phyloP scores from a whole-genome alignment of 2,797 vertebrate species.

The Danio albolineatus region DNA sequence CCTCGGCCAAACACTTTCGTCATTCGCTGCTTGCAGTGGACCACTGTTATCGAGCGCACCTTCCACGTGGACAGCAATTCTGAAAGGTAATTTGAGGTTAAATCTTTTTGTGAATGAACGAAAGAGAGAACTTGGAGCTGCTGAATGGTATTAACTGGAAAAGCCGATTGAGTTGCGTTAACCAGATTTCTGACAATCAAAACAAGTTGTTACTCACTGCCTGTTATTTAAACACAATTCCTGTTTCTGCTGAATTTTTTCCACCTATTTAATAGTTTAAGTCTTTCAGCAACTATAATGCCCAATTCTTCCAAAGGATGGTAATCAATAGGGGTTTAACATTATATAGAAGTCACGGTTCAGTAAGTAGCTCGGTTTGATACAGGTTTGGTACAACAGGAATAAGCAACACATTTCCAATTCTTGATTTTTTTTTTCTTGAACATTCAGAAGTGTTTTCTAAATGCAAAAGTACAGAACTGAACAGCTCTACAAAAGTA shows the following conservation, averaged over 20 bases:
- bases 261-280: background rate
- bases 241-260: too few species aligned
- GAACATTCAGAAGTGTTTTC: too few species aligned
- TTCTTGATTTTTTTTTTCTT: too few species aligned
- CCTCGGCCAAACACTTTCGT: constrained; percentile 94
- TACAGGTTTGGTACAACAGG: too few species aligned
- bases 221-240: background rate
- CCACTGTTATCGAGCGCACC: constrained; percentile 93
- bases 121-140: background rate
- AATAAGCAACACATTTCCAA: too few species aligned
- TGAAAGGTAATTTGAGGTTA: constrained; percentile 79
- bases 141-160: background rate
- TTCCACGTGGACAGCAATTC: constrained; percentile 92
- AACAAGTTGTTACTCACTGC: background rate
- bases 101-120: background rate
- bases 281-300: background rate
- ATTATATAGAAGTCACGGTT: too few species aligned
- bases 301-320: background rate
- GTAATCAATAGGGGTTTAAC: background rate
- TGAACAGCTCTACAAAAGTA: too few species aligned
- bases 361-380: too few species aligned
- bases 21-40: constrained; percentile 97
- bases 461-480: too few species aligned
- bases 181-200: background rate
- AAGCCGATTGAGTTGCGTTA: background rate